Evolutionary conservation across 2,113 vertebrate species (phyloP), one percentile per base, ranked within the genome.

Genomic region (Lates calcarifer): DNA sequence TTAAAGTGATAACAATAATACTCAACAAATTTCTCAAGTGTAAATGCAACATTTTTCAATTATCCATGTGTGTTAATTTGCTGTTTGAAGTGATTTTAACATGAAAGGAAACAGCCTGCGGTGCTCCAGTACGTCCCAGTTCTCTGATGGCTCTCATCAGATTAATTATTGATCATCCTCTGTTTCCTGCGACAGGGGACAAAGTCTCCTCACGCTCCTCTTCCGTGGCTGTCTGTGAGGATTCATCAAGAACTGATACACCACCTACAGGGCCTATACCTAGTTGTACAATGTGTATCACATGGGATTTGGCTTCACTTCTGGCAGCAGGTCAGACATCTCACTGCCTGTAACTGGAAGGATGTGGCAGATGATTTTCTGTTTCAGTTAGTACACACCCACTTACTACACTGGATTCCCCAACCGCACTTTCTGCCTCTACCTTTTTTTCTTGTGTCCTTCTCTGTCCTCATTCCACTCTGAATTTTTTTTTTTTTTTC

Each of bases 151-250:
- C 31, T 53, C 61, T 24, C 15, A 64, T 53, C 72, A 60, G 79
- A 82, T 91, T 84, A 90, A 89, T 90, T 77, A 87, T 79, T 86
- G 72, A 89, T 88, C 82, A 45, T 41, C 31, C n/a, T 29, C 60
- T 39, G 55, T 79, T 87, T 87, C 67, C 77, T 58, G 39, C 4
- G 9, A 55, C 65, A 80, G 28, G 68, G 75, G 77, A 79, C 85
- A 87, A 82, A 85, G 79, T 84, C 83, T 90, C 37, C 53, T 69
- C 47, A 6, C 45, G 2, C 58, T 65, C 53, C 28, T 24, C 43
- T 56, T 79, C 14, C 39, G 51, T 26, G 9, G 24, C 47, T 74
- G 41, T 24, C 41, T 43, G 68, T 43, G 13, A 74, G 45, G 62
- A 64, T 55, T 64, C 15, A 57, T 74, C 47, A 37, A 12, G 41